These are phyloP conservation scores for Centruroides sculpturatus DNA, from an alignment of 1,140 invertebrate genomes.

Conservation along the genomic window DNA sequence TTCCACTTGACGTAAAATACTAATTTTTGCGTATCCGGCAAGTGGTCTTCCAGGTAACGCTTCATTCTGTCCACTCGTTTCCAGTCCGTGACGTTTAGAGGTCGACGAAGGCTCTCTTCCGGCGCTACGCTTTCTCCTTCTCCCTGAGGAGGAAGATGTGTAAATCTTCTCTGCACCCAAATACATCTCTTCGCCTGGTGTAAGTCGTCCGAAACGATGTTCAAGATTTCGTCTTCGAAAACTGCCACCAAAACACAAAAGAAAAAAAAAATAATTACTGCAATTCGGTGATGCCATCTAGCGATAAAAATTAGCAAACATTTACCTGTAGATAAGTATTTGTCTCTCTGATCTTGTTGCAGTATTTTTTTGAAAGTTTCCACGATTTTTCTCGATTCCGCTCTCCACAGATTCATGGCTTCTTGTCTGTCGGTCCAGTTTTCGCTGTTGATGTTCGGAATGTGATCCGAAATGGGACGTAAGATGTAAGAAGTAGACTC, in stretches of 20 bases:
- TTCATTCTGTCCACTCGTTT: constrained; percentile 6
- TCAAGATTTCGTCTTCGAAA: constrained; percentile 15
- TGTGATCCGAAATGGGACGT: constrained; percentile 39
- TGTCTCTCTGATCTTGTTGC: constrained; percentile 53
- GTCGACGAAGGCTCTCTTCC: too few species aligned
- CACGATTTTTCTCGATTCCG: constrained; percentile 45
- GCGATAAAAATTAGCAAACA: neutral
- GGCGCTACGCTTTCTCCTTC: constrained; percentile 6
- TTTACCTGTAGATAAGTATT: constrained; percentile 60
- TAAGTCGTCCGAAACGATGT: constrained; percentile 9
- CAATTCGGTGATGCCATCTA: neutral
- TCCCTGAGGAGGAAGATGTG: constrained; percentile 9
- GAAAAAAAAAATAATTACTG: neutral
- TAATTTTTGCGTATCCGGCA: constrained; percentile 45
- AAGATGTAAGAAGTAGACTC: constrained; percentile 62
- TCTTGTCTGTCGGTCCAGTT: constrained; percentile 30
- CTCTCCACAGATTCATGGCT: constrained; percentile 39
- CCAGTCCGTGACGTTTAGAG: neutral
- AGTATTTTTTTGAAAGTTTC: constrained; percentile 49
- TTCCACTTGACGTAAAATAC: constrained; percentile 41
- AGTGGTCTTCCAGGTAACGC: constrained; percentile 32
- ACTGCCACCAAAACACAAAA: constrained; percentile 4
- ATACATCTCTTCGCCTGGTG: constrained; percentile 26
- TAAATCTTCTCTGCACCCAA: constrained; percentile 12
- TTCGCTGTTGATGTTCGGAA: constrained; percentile 30